A percentile compares a stretch with the other conserved stretches of the same genome.
phyloP scores from a whole-genome alignment of 2,888 invertebrate species.

The Machimus atricapillus region DNA sequence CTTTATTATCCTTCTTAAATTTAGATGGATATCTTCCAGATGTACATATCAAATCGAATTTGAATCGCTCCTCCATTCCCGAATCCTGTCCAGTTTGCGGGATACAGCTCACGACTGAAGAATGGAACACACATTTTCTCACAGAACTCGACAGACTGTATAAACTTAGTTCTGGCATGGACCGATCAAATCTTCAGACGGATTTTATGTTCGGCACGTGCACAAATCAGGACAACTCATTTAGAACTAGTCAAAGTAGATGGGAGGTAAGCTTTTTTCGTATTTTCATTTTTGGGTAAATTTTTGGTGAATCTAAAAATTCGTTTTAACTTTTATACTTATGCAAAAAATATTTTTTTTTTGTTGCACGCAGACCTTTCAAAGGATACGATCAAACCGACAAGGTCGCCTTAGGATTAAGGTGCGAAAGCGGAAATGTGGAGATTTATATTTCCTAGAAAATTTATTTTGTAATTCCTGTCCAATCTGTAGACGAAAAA shows the following conservation, averaged over 20 bases:
- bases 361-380: constrained; percentile 66
- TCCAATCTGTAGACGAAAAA: constrained; percentile 68
- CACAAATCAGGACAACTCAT: constrained; percentile 61
- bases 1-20: neutral
- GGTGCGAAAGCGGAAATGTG: constrained; percentile 71
- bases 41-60: constrained; percentile 42
- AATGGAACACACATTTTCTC: constrained; percentile 73
- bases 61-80: constrained; percentile 55
- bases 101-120: constrained; percentile 70
- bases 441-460: constrained; percentile 63
- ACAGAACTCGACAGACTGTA: constrained; percentile 74
- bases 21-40: constrained; percentile 39
- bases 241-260: constrained; percentile 65
- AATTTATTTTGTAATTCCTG: constrained; percentile 65
- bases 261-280: constrained; percentile 67
- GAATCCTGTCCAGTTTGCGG: constrained; percentile 74
- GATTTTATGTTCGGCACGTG: constrained; percentile 61
- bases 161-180: constrained; percentile 66
- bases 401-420: constrained; percentile 72
- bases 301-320: neutral
- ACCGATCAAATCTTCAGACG: constrained; percentile 60
- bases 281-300: neutral
- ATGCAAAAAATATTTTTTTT: neutral
- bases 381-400: constrained; percentile 74
- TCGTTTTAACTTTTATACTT: neutral